Evolutionary conservation across 2,888 invertebrate species (phyloP), one percentile per base, ranked within the genome.

Genomic region (Tricholauxania praeusta): DNA sequence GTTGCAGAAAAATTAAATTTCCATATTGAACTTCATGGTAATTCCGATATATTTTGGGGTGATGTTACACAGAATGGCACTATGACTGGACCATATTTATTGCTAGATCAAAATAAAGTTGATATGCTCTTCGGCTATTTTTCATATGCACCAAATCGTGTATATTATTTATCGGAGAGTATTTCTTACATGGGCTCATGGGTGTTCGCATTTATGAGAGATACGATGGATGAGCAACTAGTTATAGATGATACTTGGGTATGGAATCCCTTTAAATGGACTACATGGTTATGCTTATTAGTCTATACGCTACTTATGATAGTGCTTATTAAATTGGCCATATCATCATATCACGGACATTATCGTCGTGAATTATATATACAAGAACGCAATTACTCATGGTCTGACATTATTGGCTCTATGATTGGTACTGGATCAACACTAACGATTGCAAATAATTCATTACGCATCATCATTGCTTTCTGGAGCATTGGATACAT

Each of bases 1-100:
- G 62, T 74, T 62, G 69, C 74, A 12, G 19, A 57, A 14, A 49
- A 65, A 65, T 67, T 74, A 48, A 66, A 72, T 57, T 74, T 70
- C 22, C 68, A 57, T 15, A 48, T 74, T n/a, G 53, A 72, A 14
- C 10, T 55, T 7, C n/a, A 55, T 22, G 47, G 12, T 12, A 28
- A 59, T 17, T 1, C 7, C 7, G 14, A 15, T 10, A 12, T 12
- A 22, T 17, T 15, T 12, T 59, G 39, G 10, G 71, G 72, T 12
- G 65, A 68, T 59, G 52, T 69, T 51, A 48, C 47, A 12, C 6
- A 2, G 10, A 68, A 74, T 65, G 69, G 68, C 28, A 72, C 69
- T 3, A 62, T 51, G 19, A 68, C 64, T 12, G 64, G 59, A 48
- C 65, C 72, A 5, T 74, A 55, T 59, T 7, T 17, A 5, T 63